phyloP scores from a whole-genome alignment of 1,140 invertebrate species.

The Drosophila insularis region DNA sequence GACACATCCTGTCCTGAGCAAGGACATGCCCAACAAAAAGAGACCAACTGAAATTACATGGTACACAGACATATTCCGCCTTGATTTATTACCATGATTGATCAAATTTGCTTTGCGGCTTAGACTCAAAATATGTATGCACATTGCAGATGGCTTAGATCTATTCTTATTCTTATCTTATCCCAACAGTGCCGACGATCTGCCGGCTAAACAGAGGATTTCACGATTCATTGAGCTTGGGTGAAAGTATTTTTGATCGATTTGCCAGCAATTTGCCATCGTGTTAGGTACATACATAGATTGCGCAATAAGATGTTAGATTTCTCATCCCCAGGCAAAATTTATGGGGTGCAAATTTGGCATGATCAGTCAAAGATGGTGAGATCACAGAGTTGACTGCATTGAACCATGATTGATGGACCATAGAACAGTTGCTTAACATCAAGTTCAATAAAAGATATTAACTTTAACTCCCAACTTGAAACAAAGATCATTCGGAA shows the following conservation, averaged over 20 bases:
- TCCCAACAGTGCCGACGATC: background rate
- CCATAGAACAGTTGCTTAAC: background rate
- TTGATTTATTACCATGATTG: slow-evolving; percentile 74
- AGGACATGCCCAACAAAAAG: slow-evolving; percentile 31
- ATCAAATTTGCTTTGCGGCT: slow-evolving; percentile 72
- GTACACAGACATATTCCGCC: slow-evolving; percentile 34
- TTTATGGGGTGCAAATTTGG: slow-evolving; percentile 43
- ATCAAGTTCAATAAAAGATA: background rate
- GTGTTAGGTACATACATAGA: slow-evolving; percentile 4
- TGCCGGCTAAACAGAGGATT: slow-evolving; percentile 54
- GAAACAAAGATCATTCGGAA: no score
- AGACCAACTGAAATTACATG: slow-evolving; percentile 32
- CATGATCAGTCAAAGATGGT: slow-evolving; percentile 41
- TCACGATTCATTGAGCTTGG: slow-evolving; percentile 61
- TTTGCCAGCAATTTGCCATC: slow-evolving; percentile 42
- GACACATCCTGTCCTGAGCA: slow-evolving; percentile 53
- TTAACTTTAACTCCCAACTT: background rate
- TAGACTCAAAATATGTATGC: slow-evolving; percentile 39
- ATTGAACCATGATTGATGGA: slow-evolving; percentile 31
- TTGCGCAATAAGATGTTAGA: slow-evolving; percentile 44
- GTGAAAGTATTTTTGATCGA: slow-evolving; percentile 54
- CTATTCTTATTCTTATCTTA: slow-evolving; percentile 3
- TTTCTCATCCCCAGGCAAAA: slow-evolving; percentile 22
- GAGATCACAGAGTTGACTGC: slow-evolving; percentile 25
- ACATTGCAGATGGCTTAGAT: slow-evolving; percentile 17